phyloP scores from a whole-genome alignment of 1,140 invertebrate species.

The Heliconius congener region DNA sequence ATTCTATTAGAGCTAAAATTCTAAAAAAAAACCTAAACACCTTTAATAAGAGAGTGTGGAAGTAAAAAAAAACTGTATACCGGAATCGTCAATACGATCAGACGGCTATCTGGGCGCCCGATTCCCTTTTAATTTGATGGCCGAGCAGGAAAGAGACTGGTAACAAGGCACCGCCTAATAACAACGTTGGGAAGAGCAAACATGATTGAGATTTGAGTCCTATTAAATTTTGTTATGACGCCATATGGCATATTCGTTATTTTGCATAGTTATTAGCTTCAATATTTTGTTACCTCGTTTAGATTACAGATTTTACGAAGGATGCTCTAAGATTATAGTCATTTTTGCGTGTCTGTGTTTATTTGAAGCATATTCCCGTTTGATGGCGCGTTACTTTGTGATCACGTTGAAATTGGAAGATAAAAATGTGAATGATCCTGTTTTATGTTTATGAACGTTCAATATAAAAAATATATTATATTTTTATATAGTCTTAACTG shows the following conservation, averaged over 20 bases:
- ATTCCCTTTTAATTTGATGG: conserved; percentile 78
- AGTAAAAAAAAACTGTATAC: conserved; percentile 67
- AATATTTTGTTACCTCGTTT: conserved; percentile 29
- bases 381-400: neutral
- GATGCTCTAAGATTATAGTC: conserved; percentile 24
- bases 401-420: conserved; percentile 11
- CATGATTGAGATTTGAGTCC: conserved; percentile 57
- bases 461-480: neutral
- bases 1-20: neutral
- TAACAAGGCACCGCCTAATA: conserved; percentile 77
- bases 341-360: conserved; percentile 20
- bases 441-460: neutral
- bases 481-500: neutral
- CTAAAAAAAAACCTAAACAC: conserved; percentile 60
- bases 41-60: conserved; percentile 77
- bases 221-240: conserved; percentile 61
- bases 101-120: conserved; percentile 50
- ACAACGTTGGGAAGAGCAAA: conserved; percentile 73
- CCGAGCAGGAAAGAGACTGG: conserved; percentile 67
- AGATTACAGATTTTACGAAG: conserved; percentile 16
- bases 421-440: neutral
- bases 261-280: conserved; percentile 47
- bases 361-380: neutral
- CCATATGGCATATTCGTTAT: conserved; percentile 61
- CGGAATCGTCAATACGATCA: conserved; percentile 77